These are phyloP conservation scores for Abrostola triplasia DNA, from an alignment of 2,888 invertebrate genomes.

Conservation along the genomic window DNA sequence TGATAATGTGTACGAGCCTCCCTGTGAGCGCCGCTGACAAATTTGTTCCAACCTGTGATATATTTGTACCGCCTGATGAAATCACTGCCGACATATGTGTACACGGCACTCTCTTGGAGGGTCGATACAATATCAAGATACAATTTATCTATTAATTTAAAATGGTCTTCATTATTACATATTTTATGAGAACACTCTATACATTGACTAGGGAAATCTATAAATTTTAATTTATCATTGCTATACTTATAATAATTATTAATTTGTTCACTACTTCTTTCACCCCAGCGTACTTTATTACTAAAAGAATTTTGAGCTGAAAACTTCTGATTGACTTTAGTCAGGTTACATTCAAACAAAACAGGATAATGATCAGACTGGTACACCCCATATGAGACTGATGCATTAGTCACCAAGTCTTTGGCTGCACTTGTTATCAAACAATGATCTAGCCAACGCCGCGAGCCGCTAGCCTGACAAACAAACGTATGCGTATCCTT, in stretches of 20 bases:
- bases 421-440: neutral
- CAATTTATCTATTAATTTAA: neutral
- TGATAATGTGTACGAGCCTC: constrained; percentile 6
- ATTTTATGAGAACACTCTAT: too few relatives aligned
- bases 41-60: neutral
- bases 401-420: neutral
- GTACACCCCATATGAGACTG: neutral
- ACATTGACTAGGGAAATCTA: too few relatives aligned
- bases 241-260: too few relatives aligned
- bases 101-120: neutral
- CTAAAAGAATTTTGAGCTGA: neutral
- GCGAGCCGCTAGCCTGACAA: constrained; percentile 1
- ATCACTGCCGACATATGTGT: neutral
- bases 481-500: constrained; percentile 8
- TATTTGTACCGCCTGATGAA: neutral
- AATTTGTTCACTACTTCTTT: neutral
- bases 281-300: neutral
- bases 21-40: neutral
- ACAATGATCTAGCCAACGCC: constrained; percentile 4
- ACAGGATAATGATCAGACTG: neutral
- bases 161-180: too few relatives aligned
- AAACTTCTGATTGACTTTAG: neutral
- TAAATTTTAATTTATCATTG: too few relatives aligned
- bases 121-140: neutral
- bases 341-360: neutral